A percentile compares a stretch with the other conserved stretches of the same genome.
phyloP scores from a whole-genome alignment of 64 coral and sea anemone species.

The Montipora capricornis region DNA sequence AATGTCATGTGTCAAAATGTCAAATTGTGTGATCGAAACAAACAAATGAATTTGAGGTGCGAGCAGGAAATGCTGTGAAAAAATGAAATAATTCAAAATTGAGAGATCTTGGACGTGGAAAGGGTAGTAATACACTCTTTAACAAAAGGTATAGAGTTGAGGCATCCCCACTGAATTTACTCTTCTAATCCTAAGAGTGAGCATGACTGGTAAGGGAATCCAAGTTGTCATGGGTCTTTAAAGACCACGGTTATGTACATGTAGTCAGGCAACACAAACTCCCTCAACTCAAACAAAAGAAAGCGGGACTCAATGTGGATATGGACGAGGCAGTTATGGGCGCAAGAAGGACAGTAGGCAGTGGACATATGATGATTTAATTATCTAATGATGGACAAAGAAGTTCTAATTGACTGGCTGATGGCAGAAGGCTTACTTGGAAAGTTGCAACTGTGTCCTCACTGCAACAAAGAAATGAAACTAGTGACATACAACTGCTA shows the following conservation, averaged over 20 bases:
- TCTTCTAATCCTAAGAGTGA: not conserved
- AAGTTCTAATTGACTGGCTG: slow-evolving; percentile 10
- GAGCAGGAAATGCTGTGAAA: too few relatives aligned
- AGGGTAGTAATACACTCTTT: too few relatives aligned
- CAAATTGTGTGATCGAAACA: too few relatives aligned
- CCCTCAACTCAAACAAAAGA: not conserved
- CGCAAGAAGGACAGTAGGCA: not conserved
- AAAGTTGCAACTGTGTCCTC: not conserved
- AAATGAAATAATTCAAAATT: too few relatives aligned
- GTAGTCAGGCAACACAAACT: not conserved
- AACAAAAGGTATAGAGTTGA: too few relatives aligned
- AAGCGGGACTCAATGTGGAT: not conserved
- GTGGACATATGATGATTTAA: slow-evolving; percentile 13
- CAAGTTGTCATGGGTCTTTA: not conserved
- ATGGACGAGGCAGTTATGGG: slow-evolving; percentile 18
- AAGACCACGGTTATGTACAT: not conserved
- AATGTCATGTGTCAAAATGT: too few relatives aligned
- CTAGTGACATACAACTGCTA: not conserved
- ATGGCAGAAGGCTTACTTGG: not conserved
- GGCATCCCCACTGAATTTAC: too few relatives aligned
- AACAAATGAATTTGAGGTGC: too few relatives aligned
- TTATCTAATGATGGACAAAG: not conserved
- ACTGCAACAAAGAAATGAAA: not conserved
- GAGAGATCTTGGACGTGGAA: too few relatives aligned
- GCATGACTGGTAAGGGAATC: not conserved